Evolutionary conservation across 2,113 vertebrate genomes (phyloP), one percentile per base, ranked within the genome.

Genomic region (Cynoglossus semilaevis): DNA sequence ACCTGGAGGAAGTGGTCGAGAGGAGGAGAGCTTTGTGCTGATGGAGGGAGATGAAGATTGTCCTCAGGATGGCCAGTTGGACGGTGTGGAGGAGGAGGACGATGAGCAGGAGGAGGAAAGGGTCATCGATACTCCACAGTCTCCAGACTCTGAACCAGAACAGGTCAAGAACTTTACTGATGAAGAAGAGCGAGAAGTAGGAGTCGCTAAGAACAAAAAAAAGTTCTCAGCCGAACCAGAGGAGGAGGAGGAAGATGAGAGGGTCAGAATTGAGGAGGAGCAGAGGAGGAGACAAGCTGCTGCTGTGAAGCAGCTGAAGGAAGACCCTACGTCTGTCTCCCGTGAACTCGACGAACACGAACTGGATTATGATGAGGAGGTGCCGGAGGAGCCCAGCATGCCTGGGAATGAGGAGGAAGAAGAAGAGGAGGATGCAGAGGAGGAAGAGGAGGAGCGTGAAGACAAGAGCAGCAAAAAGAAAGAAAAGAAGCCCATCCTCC

Each of bases 361-460:
- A 67, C 82, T 99, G 64, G 97, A 99, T 86, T 99, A 99, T 2
- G 97, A 98, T 0, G 97, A 99, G 84, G 97, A 99, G 76, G 97
- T 99, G 6, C 96, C 94, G 0, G 97, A 99, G 81, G 97, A 98
- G 41, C 87, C 92, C 0, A 91, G 79, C 15, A 70, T 92, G 2
- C 77, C 88, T 1, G 62, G 60, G 0, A 91, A 69, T 0, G 84
- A 87, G 54, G 92, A 92, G 0, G 94, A 91, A 9, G 91, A 90
- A 0, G 94, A 96, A 47, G 93, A 94, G 0, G 93, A 94, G 0
- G 84, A 86, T 1, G 37, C 70, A 1, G 86, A 87, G n/a, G 85
- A 93, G 9, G 87, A 90, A 4, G 62, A 77, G 41, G 64, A 90
- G 4, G 63, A 74, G 38, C 63, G n/a, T 0, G 85, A 91, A 35